Evolutionary conservation across 2,113 vertebrate genomes (phyloP), one percentile per base, ranked within the genome.

Genomic region (Coreoperca whiteheadi): DNA sequence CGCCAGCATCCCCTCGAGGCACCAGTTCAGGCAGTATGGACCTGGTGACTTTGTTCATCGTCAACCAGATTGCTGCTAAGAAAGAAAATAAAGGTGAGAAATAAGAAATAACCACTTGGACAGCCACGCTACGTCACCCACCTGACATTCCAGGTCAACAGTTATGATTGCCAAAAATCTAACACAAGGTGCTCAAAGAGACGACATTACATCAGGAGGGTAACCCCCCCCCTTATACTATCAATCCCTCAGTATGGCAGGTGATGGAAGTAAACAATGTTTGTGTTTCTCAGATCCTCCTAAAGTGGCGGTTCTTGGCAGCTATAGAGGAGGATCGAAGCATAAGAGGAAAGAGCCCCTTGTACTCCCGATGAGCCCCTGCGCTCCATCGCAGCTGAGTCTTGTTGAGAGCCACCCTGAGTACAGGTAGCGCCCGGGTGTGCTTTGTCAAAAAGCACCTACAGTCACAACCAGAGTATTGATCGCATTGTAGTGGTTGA

Each of bases 41-140:
- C 88, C 95, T 99, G 41, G 88, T 99, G 78, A 97, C 96, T 25
- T 75, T 99, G 0, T 96, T 97, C 78, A 94, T 99, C 61, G 97
- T 97, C 87, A 97, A 98, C 90, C 97, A 97, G 92, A 97, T 99
- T 82, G 95, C 97, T 57, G 87, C 92, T 68, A 97, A 96, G 87
- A 98, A 97, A 88, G 89, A 94, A 34, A 85, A 32, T 51, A 79
- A 77, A 46, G 95, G 98, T 98, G 91, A 96, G 94, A 60, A 50
- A 2, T 11, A n/a, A 96, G 94, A 60, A 50, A 2, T 11, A n/a
- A 51, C 25, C 48, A 25, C 9, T 25, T 1, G 2, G 11, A 37
- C 15, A 64, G 43, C 3, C 8, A 6, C 56, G 32, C 15, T n/a
- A n/a, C n/a, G n/a, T n/a, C n/a, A n/a, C n/a, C n/a, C n/a, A n/a